Evolutionary conservation across 2,113 vertebrate species (phyloP).

Genomic region (Dicrurus megarhynchus): DNA sequence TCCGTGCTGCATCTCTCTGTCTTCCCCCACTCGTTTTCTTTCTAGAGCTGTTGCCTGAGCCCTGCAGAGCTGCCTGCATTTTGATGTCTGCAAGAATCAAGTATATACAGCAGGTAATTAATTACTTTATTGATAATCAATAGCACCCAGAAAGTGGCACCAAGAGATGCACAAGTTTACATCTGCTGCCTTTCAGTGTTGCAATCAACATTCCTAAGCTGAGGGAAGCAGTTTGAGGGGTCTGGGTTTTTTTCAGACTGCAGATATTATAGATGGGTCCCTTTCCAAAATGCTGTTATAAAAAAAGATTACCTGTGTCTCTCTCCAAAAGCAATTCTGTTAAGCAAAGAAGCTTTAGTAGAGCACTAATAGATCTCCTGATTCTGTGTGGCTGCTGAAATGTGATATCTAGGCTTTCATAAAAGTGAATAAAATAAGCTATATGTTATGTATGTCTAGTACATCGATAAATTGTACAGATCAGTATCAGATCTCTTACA

Average conservation of each 20-base stretch:
- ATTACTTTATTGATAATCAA: neutral
- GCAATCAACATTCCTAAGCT: neutral
- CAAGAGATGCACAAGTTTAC: neutral
- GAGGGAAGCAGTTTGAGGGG: neutral
- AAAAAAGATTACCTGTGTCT: neutral
- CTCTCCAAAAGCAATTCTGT: neutral
- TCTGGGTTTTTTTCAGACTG: neutral
- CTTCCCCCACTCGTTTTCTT: neutral
- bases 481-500: neutral
- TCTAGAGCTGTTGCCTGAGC: neutral
- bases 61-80: conserved; percentile 27
- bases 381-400: neutral
- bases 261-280: neutral
- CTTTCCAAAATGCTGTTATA: neutral
- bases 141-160: neutral
- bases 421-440: neutral
- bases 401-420: neutral
- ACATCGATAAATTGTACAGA: neutral
- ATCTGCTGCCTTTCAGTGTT: neutral
- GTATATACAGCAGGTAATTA: neutral
- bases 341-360: neutral
- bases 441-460: neutral
- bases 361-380: neutral
- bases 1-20: neutral
- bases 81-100: neutral